Percentiles rank a stretch among this genome's conserved stretches.
Evolutionary conservation across 2,888 invertebrate genomes (phyloP).

Genomic region (Dromius quadrimaculatus): DNA sequence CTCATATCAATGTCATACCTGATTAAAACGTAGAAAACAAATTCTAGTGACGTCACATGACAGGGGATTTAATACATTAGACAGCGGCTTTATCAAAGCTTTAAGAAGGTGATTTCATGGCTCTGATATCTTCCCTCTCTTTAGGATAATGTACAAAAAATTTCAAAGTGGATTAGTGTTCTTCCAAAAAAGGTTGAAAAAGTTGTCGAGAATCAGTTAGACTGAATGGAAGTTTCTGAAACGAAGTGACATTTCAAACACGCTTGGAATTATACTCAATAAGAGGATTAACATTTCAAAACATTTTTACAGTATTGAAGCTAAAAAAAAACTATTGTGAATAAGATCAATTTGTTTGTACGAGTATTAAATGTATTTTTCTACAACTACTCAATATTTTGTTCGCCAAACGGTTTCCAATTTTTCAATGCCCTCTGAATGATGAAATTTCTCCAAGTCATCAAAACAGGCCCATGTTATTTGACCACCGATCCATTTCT

Average conservation of each 20-base stretch:
- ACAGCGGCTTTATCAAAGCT: slow-evolving; percentile 50
- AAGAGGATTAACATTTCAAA: slow-evolving; percentile 31
- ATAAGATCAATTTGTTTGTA: neutral
- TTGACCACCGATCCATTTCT: too few relatives aligned
- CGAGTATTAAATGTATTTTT: too few relatives aligned
- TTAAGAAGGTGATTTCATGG: slow-evolving; percentile 35
- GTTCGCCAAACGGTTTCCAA: too few relatives aligned
- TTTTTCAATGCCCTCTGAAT: too few relatives aligned
- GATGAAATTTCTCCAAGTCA: too few relatives aligned
- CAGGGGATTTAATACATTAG: slow-evolving; percentile 43
- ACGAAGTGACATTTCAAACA: slow-evolving; percentile 19
- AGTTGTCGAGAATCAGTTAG: slow-evolving; percentile 8
- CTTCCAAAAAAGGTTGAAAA: slow-evolving; percentile 17
- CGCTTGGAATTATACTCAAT: slow-evolving; percentile 15
- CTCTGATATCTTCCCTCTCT: slow-evolving; percentile 2
- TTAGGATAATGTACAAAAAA: slow-evolving; percentile 13
- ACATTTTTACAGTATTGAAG: slow-evolving; percentile 18
- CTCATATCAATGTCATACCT: slow-evolving; percentile 48
- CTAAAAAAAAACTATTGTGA: neutral
- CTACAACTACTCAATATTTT: too few relatives aligned
- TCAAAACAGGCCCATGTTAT: too few relatives aligned
- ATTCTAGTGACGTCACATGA: slow-evolving; percentile 41
- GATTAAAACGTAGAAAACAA: slow-evolving; percentile 46
- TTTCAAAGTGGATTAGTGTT: slow-evolving; percentile 17
- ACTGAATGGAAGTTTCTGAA: neutral